Evolutionary conservation across 2,113 vertebrate species (phyloP), one percentile per base, ranked within the genome.

Genomic region (Tiliqua scincoides): DNA sequence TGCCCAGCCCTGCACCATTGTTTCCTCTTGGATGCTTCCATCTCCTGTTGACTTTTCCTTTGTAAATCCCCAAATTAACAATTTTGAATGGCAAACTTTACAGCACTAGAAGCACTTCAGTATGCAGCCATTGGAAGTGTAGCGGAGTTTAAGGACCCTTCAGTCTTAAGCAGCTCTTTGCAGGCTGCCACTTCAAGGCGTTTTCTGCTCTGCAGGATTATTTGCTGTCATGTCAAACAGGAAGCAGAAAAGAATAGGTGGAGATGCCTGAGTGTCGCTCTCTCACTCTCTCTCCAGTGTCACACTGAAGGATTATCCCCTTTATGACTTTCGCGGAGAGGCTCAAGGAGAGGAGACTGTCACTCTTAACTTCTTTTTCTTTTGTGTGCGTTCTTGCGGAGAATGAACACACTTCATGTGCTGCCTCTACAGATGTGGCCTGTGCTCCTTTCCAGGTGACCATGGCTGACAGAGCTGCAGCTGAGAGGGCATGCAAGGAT

Each of bases 401-500:
- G 37, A 14, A 21, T 3, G 27, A 37, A n/a, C 18, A 8, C 30
- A 25, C 83, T 40, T 35, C 20, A 67, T 80, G 78, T 0, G 3
- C 86, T 7, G 82, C 87, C 89, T 89, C 93, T 92, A 89, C 92
- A 94, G 80, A 93, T 80, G 23, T 71, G 3, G 5, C 78, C 75
- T 90, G 72, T 92, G 82, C 61, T 89, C 62, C 75, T 5, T 93
- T 79, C 4, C 93, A 99, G 99, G 99, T 99, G 93, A 99, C 99
- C 0, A 99, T 99, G 99, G 97, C 97, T 0, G 98, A 99, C 94
- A 94, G 98, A 85, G 97, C 96, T 0, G 97, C 98, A 0, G 99
- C 98, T 1, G 99, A 99, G 76, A 94, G 98, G 81, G 99, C 99
- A 1, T 99, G 99, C 93, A 99, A 99, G 95, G 99, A 99, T 92